Evolutionary conservation across 2,113 vertebrate species (phyloP).

Genomic region (Neogale vison): DNA sequence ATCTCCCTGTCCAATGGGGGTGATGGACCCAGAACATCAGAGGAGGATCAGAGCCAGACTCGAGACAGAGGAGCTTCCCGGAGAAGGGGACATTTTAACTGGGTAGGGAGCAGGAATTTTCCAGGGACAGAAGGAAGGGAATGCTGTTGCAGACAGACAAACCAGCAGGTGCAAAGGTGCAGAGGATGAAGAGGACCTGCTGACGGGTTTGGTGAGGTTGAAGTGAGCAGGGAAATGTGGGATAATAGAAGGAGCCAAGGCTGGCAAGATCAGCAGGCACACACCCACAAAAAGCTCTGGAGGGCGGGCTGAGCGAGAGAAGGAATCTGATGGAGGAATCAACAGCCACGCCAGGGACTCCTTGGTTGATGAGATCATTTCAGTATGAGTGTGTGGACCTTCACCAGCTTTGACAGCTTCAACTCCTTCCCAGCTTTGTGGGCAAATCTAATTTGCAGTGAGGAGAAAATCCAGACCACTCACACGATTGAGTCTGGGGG

Average conservation of each 20-base stretch:
- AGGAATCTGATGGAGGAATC: not conserved
- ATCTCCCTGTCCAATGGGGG: not conserved
- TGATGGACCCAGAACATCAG: not conserved
- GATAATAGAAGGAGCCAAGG: fast-evolving
- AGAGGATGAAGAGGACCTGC: not conserved
- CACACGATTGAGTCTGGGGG: not conserved
- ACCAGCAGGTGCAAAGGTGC: not conserved
- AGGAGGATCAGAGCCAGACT: not conserved
- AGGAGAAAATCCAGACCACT: not conserved
- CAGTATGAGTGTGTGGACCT: not conserved
- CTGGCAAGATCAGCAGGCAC: not conserved
- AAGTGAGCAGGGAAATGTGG: not conserved
- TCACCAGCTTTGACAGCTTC: not conserved
- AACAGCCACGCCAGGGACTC: not conserved
- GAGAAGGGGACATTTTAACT: constrained; percentile 8
- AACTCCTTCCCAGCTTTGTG: not conserved
- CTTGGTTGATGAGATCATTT: not conserved
- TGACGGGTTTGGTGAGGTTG: not conserved
- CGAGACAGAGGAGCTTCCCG: not conserved
- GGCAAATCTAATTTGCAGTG: not conserved
- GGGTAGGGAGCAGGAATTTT: not conserved
- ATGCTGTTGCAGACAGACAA: not conserved
- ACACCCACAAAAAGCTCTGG: not conserved
- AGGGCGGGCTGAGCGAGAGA: not conserved
- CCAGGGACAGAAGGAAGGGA: not conserved